Evolutionary conservation across 2,113 vertebrate genomes (phyloP), one percentile per base, ranked within the genome.

Genomic region (Phaethon lepturus): DNA sequence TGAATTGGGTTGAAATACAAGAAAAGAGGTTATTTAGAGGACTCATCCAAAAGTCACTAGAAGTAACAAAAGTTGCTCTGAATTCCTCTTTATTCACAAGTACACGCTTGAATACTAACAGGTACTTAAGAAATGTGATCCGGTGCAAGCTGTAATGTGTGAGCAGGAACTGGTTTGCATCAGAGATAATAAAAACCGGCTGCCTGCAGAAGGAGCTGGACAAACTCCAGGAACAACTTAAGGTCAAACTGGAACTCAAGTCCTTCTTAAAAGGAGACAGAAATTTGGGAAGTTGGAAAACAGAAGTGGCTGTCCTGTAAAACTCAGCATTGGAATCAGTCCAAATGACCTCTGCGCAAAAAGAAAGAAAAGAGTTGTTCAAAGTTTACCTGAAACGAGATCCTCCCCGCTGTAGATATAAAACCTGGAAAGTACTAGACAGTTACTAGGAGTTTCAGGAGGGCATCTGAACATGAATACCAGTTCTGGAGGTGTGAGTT

Each of bases 401-500:
- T 29, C 0, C 16, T 33, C 9, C 13, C 18, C 5, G 1, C 17
- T 86, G 17, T 8, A 68, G n/a, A 24, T 33, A 19, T 1, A 49
- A 71, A 69, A 58, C 17, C 24, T 79, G 33, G 53, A 7, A 59
- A 76, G 19, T 17, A 67, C 13, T 16, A 40, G 23, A 20, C n/a
- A 56, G 49, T 35, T n/a, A 47, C 24, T 14, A 40, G 40, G 35
- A 84, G 24, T 76, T 77, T 50, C 45, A 66, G 49, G 29, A 76
- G 9, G 1, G 4, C 1, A 1, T 24, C 17, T 53, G 53, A 68
- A 50, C 1, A 11, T 2, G 5, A 83, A 17, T 38, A 28, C 6
- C 10, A 19, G 1, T 52, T 52, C 58, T 64, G 45, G 45, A 69
- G 20, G 13, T 11, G 9, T 25, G 17, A 76, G 19, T 79, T 90